Percentiles rank a stretch among this genome's conserved stretches.
phyloP scores from a whole-genome alignment of 2,888 invertebrate genomes.

The Hecatera dysodea region DNA sequence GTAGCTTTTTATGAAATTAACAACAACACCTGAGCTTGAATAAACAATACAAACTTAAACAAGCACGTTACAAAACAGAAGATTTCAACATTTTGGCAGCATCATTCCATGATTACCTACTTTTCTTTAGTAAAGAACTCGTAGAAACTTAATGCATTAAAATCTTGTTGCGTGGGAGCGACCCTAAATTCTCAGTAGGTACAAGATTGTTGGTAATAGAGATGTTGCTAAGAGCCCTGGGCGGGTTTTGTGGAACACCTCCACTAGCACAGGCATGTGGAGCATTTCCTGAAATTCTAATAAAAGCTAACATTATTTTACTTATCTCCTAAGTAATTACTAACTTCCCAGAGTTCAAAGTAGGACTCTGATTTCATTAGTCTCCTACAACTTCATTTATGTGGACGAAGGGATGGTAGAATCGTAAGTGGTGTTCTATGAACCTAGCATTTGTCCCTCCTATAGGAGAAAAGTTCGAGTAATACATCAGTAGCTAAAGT shows the following conservation, averaged over 20 bases:
- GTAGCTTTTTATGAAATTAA: conserved; percentile 20
- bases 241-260: conserved; percentile 18
- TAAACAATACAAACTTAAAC: conserved; percentile 31
- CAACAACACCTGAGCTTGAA: conserved; percentile 33
- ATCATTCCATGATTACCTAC: conserved; percentile 53
- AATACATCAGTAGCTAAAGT: background rate
- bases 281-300: conserved; percentile 15
- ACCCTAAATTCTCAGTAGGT: conserved; percentile 54
- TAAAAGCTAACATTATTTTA: conserved; percentile 10
- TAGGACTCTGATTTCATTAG: conserved; percentile 9
- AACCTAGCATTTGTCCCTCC: conserved; percentile 1
- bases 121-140: conserved; percentile 41
- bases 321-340: conserved; percentile 10
- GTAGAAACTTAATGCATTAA: conserved; percentile 53
- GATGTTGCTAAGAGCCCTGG: conserved; percentile 1
- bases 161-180: conserved; percentile 32
- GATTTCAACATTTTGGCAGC: conserved; percentile 48
- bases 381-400: background rate
- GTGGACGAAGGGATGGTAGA: background rate
- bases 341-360: background rate
- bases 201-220: conserved; percentile 19
- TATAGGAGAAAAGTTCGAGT: background rate
- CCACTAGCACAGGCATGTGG: background rate
- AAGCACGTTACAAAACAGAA: conserved; percentile 46
- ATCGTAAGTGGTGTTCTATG: background rate